A percentile compares a stretch with the other conserved stretches of the same genome.
These are phyloP conservation scores for Busseola fusca DNA, from an alignment of 2,888 invertebrate genomes.

Conservation along the genomic window DNA sequence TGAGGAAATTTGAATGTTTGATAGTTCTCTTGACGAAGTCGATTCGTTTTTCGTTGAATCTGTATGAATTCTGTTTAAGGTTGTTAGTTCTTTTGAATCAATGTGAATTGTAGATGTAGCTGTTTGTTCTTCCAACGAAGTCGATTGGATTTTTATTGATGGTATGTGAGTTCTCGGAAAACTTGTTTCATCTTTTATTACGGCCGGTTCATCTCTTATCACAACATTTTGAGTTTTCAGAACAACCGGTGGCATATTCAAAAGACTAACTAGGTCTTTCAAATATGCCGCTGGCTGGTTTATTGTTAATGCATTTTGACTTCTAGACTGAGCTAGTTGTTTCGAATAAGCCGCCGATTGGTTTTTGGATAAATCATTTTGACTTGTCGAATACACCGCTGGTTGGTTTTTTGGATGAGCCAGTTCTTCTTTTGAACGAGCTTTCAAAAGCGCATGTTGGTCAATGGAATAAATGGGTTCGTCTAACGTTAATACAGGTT, in stretches of 20 bases:
- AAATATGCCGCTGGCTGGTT: background rate
- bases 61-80: background rate
- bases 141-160: background rate
- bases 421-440: slow-evolving; percentile 7
- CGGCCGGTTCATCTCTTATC: background rate
- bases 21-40: slow-evolving; percentile 11
- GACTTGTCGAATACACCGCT: background rate
- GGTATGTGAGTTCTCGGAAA: background rate
- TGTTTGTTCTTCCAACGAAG: background rate
- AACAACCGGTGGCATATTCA: too few relatives aligned
- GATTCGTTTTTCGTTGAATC: background rate
- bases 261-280: background rate
- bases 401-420: background rate
- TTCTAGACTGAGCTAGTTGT: too few relatives aligned
- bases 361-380: too few relatives aligned
- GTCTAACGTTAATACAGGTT: background rate
- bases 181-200: background rate
- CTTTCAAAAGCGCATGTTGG: background rate
- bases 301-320: background rate
- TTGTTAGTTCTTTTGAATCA: slow-evolving; percentile 2
- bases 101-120: background rate
- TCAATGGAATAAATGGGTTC: background rate
- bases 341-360: background rate
- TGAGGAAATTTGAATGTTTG: background rate
- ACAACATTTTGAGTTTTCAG: background rate